These are phyloP conservation scores for Esox niger DNA, from an alignment of 2,113 vertebrate species.

Conservation along the genomic window DNA sequence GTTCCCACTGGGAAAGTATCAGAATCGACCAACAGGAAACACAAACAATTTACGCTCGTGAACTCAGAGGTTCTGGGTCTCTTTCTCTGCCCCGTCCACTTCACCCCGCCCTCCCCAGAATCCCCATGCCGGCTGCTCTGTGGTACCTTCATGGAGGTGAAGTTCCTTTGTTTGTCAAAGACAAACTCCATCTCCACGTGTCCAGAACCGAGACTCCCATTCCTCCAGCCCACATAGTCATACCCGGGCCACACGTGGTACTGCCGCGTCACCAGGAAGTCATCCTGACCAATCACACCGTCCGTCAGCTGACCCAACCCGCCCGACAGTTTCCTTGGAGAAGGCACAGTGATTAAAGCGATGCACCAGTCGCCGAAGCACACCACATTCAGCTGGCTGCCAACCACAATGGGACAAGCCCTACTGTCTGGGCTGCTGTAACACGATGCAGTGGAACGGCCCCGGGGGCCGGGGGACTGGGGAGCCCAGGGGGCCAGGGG, in stretches of 20 bases:
- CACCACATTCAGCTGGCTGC: too few species aligned
- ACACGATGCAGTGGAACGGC: too few species aligned
- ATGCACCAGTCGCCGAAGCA: neutral
- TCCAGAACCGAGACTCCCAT: slow-evolving; percentile 67
- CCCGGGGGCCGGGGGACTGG: too few species aligned
- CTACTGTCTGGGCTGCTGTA: too few species aligned
- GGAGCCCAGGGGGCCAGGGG: too few species aligned
- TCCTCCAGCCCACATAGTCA: slow-evolving; percentile 84
- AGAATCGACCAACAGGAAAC: too few species aligned
- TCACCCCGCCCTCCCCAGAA: too few species aligned
- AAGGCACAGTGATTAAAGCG: slow-evolving; percentile 4
- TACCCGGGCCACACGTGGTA: slow-evolving; percentile 78
- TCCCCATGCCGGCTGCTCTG: neutral
- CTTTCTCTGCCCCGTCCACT: neutral
- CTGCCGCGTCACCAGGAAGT: slow-evolving; percentile 74
- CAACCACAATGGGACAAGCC: too few species aligned
- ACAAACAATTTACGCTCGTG: too few species aligned
- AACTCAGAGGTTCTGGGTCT: too few species aligned
- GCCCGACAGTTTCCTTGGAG: slow-evolving; percentile 69
- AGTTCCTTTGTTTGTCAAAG: slow-evolving; percentile 79
- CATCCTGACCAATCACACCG: slow-evolving; percentile 75
- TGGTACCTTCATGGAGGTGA: slow-evolving; percentile 81
- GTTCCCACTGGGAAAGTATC: too few species aligned
- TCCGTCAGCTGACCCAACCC: slow-evolving; percentile 83
- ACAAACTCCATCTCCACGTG: slow-evolving; percentile 80